Conservation (phyloP, 2,113 vertebrate species). For the Sapajus apella region DNA sequence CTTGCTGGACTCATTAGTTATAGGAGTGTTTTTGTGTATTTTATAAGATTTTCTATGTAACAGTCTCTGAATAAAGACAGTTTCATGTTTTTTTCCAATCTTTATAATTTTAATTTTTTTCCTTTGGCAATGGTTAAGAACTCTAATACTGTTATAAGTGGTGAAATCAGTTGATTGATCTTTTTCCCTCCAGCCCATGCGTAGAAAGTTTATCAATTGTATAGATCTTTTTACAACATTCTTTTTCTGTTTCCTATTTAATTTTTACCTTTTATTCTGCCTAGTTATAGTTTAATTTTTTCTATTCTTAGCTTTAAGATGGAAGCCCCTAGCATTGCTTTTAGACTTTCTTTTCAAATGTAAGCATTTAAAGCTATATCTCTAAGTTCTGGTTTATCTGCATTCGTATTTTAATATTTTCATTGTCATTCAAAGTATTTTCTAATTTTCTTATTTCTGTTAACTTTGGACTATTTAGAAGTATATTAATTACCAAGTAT, state of each 20-base stretch:
- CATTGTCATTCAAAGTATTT: background rate
- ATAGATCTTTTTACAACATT: background rate
- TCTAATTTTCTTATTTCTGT: background rate
- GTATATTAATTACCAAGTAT: background rate
- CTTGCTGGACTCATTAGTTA: background rate
- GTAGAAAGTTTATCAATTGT: background rate
- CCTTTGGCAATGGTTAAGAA: background rate
- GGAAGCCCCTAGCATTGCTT: background rate
- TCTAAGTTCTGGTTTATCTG: background rate
- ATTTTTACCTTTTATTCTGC: background rate
- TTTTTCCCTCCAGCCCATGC: background rate
- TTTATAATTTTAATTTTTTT: background rate
- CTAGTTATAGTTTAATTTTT: background rate
- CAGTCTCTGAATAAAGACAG: background rate
- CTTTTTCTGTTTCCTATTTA: background rate
- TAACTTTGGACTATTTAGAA: background rate
- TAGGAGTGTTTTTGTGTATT: background rate
- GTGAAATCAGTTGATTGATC: background rate
- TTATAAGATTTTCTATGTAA: background rate
- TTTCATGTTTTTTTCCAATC: background rate
- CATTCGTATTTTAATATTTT: background rate
- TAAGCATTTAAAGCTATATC: background rate
- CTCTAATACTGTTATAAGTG: background rate
- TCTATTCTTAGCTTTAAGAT: background rate
- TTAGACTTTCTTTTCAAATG: background rate